Percentiles rank a stretch among this genome's conserved stretches.
Conservation (phyloP, 2,113 vertebrate genomes). For the Electrona antarctica region DNA sequence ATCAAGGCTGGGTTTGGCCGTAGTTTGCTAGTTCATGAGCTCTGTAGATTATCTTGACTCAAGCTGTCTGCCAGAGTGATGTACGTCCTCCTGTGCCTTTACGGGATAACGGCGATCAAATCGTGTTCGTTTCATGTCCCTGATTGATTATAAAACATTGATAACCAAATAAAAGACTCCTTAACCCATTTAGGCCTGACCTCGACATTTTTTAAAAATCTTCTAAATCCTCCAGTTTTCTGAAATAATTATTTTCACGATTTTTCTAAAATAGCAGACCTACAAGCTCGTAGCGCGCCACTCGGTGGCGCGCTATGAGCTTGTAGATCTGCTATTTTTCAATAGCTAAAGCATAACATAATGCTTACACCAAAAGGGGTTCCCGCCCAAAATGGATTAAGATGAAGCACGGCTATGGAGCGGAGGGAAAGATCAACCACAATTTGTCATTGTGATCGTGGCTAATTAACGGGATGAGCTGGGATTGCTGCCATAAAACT, state of each 20-base stretch:
- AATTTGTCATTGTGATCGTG: constrained; percentile 57
- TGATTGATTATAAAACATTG: constrained; percentile 74
- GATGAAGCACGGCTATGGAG: constrained; percentile 58
- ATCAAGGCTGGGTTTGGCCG: constrained; percentile 35
- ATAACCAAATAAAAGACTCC: constrained; percentile 73
- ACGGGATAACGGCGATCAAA: constrained; percentile 65
- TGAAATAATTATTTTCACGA: too few relatives aligned
- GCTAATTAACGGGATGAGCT: constrained; percentile 49
- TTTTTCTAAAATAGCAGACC: too few relatives aligned
- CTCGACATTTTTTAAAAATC: too few relatives aligned
- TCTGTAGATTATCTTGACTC: constrained; percentile 55
- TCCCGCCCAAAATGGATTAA: too few relatives aligned
- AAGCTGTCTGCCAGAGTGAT: constrained; percentile 51
- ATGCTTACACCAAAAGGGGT: too few relatives aligned
- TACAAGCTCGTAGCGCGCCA: too few relatives aligned
- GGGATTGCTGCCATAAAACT: constrained; percentile 68
- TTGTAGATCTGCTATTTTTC: too few relatives aligned
- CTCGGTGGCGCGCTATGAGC: too few relatives aligned
- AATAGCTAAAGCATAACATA: too few relatives aligned
- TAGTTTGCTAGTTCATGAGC: constrained; percentile 56
- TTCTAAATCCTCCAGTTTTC: too few relatives aligned
- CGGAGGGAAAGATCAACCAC: constrained; percentile 61
- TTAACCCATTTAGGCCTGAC: too few relatives aligned
- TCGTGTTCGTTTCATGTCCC: constrained; percentile 60
- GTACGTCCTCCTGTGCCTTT: constrained; percentile 40